Evolutionary conservation across 2,113 vertebrate genomes (phyloP).

Genomic region (Myrmecobius fasciatus): DNA sequence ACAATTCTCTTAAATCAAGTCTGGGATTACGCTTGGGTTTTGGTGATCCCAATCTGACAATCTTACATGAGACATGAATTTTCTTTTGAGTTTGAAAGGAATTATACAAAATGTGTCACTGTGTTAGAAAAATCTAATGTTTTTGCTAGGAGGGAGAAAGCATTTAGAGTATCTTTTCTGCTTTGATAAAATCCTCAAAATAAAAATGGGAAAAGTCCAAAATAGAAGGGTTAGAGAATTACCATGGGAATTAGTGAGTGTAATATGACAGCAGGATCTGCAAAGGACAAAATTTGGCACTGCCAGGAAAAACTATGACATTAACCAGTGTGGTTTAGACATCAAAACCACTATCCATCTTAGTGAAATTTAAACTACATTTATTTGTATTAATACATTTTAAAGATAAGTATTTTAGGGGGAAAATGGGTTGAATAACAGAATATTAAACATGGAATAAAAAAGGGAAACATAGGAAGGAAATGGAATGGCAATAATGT

Average conservation of each 20-base stretch:
- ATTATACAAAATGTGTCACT: background rate
- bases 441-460: background rate
- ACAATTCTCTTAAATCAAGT: background rate
- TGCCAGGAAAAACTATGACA: conserved; percentile 60
- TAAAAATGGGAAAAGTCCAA: conserved; percentile 3
- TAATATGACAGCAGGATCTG: conserved; percentile 54
- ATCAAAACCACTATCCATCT: conserved; percentile 4
- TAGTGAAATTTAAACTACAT: background rate
- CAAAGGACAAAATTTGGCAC: conserved; percentile 36
- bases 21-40: conserved; percentile 7
- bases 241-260: conserved; percentile 34
- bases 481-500: background rate
- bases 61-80: conserved; percentile 30
- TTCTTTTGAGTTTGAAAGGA: conserved; percentile 40
- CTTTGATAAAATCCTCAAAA: conserved; percentile 10
- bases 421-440: conserved; percentile 31
- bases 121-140: background rate
- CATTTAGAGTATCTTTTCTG: conserved; percentile 3
- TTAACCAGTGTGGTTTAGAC: conserved; percentile 60
- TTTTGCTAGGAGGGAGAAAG: background rate
- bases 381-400: conserved; percentile 43
- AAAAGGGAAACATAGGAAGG: background rate
- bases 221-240: conserved; percentile 20
- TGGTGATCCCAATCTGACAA: background rate
- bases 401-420: conserved; percentile 48